A percentile compares a stretch with the other conserved stretches of the same genome.
phyloP scores from a whole-genome alignment of 2,113 vertebrate genomes.

The Nibea albiflora region DNA sequence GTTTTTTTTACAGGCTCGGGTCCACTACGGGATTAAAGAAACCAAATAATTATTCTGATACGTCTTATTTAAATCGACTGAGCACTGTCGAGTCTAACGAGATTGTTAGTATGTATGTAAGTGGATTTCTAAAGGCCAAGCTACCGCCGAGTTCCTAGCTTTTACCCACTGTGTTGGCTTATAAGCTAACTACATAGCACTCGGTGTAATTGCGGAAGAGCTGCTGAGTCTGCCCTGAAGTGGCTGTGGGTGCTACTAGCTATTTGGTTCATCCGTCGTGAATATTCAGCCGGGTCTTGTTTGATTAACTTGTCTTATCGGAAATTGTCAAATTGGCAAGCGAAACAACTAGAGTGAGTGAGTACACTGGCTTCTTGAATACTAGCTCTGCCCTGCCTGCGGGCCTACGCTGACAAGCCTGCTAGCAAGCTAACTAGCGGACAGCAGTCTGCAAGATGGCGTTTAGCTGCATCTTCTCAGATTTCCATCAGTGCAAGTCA shows the following conservation, averaged over 20 bases:
- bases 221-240: slow-evolving; percentile 47
- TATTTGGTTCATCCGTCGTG: neutral
- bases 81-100: slow-evolving; percentile 68
- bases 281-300: neutral
- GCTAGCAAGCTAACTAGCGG: slow-evolving; percentile 76
- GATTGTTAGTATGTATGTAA: slow-evolving; percentile 74
- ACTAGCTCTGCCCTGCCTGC: slow-evolving; percentile 58
- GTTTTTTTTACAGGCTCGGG: slow-evolving; percentile 23
- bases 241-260: slow-evolving; percentile 32
- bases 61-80: slow-evolving; percentile 65
- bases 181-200: slow-evolving; percentile 67
- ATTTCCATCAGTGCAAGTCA: slow-evolving; percentile 66
- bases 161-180: slow-evolving; percentile 43
- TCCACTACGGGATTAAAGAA: slow-evolving; percentile 15
- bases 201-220: slow-evolving; percentile 79
- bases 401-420: slow-evolving; percentile 68
- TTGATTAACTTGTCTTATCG: neutral
- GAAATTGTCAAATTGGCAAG: neutral
- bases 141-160: slow-evolving; percentile 30
- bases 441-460: slow-evolving; percentile 81
- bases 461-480: slow-evolving; percentile 76
- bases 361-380: neutral
- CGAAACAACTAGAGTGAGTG: neutral
- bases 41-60: slow-evolving; percentile 19
- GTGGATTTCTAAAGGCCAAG: slow-evolving; percentile 72